Evolutionary conservation across 1,140 invertebrate species (phyloP).

Genomic region (Holotrichia oblita): DNA sequence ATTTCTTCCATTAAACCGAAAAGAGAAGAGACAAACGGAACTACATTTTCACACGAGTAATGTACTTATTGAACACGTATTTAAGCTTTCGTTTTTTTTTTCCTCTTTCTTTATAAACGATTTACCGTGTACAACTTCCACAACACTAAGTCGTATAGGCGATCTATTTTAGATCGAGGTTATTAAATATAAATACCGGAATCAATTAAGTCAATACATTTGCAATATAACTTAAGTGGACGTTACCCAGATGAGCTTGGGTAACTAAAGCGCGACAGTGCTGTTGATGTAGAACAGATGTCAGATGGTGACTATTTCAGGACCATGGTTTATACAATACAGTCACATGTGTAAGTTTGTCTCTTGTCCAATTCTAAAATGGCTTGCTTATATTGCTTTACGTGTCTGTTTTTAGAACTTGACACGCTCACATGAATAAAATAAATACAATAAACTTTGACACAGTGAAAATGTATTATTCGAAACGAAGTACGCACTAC

Average conservation of each 20-base stretch:
- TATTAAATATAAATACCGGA: slow-evolving; percentile 44
- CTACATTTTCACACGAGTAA: background rate
- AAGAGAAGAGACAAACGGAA: background rate
- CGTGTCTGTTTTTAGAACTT: slow-evolving; percentile 40
- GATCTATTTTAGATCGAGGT: slow-evolving; percentile 44
- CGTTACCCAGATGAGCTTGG: slow-evolving; percentile 32
- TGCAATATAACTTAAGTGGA: slow-evolving; percentile 44
- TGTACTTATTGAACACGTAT: background rate
- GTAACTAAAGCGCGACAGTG: slow-evolving; percentile 42
- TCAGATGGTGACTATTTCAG: slow-evolving; percentile 46
- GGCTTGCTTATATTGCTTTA: slow-evolving; percentile 40
- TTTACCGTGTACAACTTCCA: background rate
- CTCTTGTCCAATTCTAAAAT: slow-evolving; percentile 41
- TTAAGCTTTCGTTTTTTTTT: slow-evolving; percentile 15
- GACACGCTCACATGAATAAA: slow-evolving; percentile 39
- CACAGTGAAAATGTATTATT: slow-evolving; percentile 1
- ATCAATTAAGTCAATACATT: slow-evolving; percentile 47
- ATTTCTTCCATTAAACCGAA: slow-evolving; percentile 1
- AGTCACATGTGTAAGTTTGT: slow-evolving; percentile 45
- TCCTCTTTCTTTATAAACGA: background rate
- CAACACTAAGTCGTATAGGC: background rate
- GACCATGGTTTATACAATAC: slow-evolving; percentile 45
- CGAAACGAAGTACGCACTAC: slow-evolving; percentile 5
- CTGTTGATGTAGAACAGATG: slow-evolving; percentile 44
- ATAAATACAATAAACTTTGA: slow-evolving; percentile 24